Evolutionary conservation across 2,797 vertebrate genomes (phyloP), one percentile per base, ranked within the genome.

Genomic region (Mionectes olivaceus): DNA sequence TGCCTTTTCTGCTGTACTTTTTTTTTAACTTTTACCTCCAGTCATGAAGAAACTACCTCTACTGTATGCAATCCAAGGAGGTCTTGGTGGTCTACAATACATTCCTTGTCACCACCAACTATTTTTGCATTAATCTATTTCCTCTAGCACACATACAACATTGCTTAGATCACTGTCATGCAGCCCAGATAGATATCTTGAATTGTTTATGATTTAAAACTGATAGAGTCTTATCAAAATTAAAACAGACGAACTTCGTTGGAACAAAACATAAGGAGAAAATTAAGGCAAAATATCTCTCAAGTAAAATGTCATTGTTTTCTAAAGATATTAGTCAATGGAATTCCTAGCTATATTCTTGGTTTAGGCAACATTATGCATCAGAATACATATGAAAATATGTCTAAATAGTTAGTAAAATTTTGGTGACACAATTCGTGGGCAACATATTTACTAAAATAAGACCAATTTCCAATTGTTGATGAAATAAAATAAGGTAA

Each of bases 141-240:
- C 30, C 25, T 13, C 17, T 24, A 55, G 3, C 32, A 65, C 49
- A 49, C 47, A 56, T 64, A 46, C 5, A 77, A 46, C 56, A 56
- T 41, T 60, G 16, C 27, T 78, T 64, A 35, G 14, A 30, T 53
- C 57, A 57, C 32, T 85, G 46, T 67, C 69, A 79, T 43, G 44
- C 35, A 80, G 61, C n/a, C 52, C 55, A 91, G 64, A 70, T 2
- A 55, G 23, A 12, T 37, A 35, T 50, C 57, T 57, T 57, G 25
- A 87, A 64, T 47, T 79, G 30, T 46, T 88, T 86, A 47, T 50
- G 9, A 64, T 83, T 64, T 81, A 78, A 90, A 91, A 70, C 41
- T 41, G 6, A 37, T 16, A 35, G 9, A 17, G 8, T 37, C 23
- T 41, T 11, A 52, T 37, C 10, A 74, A 41, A 77, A 77, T 19